phyloP scores from a whole-genome alignment of 2,797 vertebrate species.

The Limosa lapponica region DNA sequence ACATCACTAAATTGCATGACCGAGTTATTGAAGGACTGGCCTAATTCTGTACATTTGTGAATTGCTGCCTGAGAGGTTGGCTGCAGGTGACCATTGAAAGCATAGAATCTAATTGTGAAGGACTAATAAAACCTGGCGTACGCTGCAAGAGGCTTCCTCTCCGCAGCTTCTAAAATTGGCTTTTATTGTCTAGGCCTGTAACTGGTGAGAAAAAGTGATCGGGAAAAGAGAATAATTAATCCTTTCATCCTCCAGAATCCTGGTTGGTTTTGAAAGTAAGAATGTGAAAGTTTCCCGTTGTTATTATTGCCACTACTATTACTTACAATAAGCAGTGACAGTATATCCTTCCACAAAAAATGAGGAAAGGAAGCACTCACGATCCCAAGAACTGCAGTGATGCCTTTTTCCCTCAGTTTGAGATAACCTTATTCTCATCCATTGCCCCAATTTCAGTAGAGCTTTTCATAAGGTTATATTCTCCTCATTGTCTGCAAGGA shows the following conservation, averaged over 20 bases:
- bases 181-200: neutral
- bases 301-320: neutral
- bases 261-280: neutral
- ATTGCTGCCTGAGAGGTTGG: neutral
- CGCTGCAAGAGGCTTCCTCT: neutral
- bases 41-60: neutral
- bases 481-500: neutral
- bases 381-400: neutral
- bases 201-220: neutral
- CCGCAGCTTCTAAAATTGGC: neutral
- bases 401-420: neutral
- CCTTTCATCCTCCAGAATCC: neutral
- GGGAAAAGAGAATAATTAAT: neutral
- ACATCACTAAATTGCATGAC: neutral
- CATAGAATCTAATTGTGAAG: neutral
- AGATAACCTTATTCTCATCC: neutral
- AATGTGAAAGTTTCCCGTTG: fast-evolving
- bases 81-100: neutral
- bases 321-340: neutral
- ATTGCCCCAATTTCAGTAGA: neutral
- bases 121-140: neutral
- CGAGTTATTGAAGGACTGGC: neutral
- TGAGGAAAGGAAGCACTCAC: neutral
- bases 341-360: neutral
- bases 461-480: neutral